phyloP scores from a whole-genome alignment of 2,797 vertebrate species.

The Apodemus agrarius region DNA sequence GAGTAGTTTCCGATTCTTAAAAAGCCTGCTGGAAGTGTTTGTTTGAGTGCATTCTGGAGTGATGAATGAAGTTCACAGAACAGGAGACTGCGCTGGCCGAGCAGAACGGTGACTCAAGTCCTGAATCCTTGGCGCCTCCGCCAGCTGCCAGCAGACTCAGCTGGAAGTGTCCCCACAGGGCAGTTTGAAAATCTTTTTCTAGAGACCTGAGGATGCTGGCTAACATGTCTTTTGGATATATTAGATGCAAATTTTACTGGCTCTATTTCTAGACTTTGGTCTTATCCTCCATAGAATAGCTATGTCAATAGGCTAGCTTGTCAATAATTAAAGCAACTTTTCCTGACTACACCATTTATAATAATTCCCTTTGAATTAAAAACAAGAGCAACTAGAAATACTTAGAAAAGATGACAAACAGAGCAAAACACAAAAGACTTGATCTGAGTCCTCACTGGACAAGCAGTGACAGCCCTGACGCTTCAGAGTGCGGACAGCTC shows the following conservation, averaged over 20 bases:
- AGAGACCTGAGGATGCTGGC: not conserved
- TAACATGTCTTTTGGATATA: not conserved
- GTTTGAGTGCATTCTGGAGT: not conserved
- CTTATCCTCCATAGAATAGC: not conserved
- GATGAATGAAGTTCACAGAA: not conserved
- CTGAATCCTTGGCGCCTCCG: no score
- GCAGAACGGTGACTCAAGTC: not conserved
- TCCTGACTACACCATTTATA: not conserved
- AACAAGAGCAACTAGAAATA: not conserved
- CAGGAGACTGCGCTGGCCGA: not conserved
- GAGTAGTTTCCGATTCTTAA: not conserved
- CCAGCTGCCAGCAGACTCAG: not conserved
- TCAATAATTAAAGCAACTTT: conserved; percentile 29
- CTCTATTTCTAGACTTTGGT: not conserved
- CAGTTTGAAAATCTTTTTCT: not conserved
- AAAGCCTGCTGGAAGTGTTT: not conserved
- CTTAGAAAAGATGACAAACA: not conserved
- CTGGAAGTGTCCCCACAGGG: not conserved
- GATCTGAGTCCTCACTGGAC: not conserved
- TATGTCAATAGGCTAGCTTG: not conserved
- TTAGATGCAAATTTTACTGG: not conserved
- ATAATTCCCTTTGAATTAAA: not conserved
- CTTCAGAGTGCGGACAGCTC: not conserved
- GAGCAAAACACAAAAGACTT: not conserved
- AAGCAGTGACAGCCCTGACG: not conserved